These are phyloP conservation scores for Sycophila sp. DNA, from an alignment of 1,140 invertebrate species.

Conservation along the genomic window DNA sequence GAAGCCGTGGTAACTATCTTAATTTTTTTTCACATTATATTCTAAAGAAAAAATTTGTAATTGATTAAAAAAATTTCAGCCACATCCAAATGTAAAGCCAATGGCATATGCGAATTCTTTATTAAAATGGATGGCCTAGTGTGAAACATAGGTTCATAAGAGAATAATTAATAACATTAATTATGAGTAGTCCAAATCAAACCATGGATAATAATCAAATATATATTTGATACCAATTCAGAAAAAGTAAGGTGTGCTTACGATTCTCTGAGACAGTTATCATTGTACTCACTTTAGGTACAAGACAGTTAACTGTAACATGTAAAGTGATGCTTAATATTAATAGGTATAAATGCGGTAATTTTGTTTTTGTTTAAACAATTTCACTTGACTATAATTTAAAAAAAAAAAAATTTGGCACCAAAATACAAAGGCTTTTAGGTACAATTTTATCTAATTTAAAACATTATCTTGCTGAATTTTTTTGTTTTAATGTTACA, in stretches of 20 bases:
- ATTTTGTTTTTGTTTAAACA: conserved; percentile 40
- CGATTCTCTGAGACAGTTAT: conserved; percentile 47
- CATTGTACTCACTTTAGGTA: conserved; percentile 49
- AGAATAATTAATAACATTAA: conserved; percentile 49
- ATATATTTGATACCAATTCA: conserved; percentile 56
- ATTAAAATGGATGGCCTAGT: conserved; percentile 72
- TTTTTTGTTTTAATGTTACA: conserved; percentile 11
- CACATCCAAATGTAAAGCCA: conserved; percentile 96
- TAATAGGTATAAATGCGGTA: conserved; percentile 46
- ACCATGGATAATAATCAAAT: conserved; percentile 56
- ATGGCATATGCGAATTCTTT: conserved; percentile 93
- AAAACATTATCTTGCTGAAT: not conserved
- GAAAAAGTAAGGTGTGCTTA: conserved; percentile 46
- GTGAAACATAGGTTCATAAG: conserved; percentile 42
- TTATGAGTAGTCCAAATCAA: conserved; percentile 58
- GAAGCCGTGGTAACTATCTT: conserved; percentile 86
- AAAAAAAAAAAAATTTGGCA: too few relatives aligned
- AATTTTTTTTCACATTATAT: conserved; percentile 8
- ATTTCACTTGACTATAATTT: too few relatives aligned
- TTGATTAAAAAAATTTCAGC: conserved; percentile 70
- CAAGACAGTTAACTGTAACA: conserved; percentile 40
- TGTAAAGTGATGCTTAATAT: conserved; percentile 42
- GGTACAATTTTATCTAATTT: conserved; percentile 9
- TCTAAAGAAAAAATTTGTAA: not conserved
- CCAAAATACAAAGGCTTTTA: conserved; percentile 3